Base-by-base conservation (phyloP, 2,797 vertebrate species). In the Brachyalestes nurse region DNA sequence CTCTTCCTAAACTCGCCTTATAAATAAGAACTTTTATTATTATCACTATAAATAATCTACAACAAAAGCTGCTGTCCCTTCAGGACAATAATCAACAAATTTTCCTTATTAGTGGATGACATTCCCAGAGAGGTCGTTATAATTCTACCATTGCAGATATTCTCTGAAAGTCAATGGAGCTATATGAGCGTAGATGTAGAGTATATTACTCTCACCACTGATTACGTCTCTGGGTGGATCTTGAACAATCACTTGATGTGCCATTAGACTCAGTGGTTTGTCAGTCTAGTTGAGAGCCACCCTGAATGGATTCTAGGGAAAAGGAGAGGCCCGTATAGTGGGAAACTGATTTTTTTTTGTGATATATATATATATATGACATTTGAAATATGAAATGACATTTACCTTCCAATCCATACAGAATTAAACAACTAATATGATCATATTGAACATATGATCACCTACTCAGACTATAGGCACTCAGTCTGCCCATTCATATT, bases 161-260 rank as follows among this genome's bases (percentile, higher is more conserved):
- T 45, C 75, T 5, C 25, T 17, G 23, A 34, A 62, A 28, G 60
- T 62, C 45, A 25, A 17, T 45, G 45, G 10, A 25, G 49, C 21
- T 17, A 60, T 28, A 34, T 42, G 4, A 53, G 2, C 53, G 25
- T 34, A 55, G 66, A 67, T 57, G 4, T 45, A 19, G 51, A 12
- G 23, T 12, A 9, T 12, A 2, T 45, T 21, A 1, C 47, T 66
- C 38, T 77, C 51, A 69, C 21, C 75, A 9, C 66, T 71, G 76
- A 70, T 77, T 66, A 55, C 64, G 7, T 53, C 61, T 12, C 47
- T 76, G 7, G 7, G 49, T 66, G 55, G 51, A 77, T 77, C 13
- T 57, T 10, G 53, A 34, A 10, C 58, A 78, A 70, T 71, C 64
- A 70, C 66, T 49, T 78, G 40, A 42, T 45, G 38, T 49, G 76